These are phyloP conservation scores for Pterophyllum scalare DNA, from an alignment of 2,113 vertebrate genomes.

Conservation along the genomic window DNA sequence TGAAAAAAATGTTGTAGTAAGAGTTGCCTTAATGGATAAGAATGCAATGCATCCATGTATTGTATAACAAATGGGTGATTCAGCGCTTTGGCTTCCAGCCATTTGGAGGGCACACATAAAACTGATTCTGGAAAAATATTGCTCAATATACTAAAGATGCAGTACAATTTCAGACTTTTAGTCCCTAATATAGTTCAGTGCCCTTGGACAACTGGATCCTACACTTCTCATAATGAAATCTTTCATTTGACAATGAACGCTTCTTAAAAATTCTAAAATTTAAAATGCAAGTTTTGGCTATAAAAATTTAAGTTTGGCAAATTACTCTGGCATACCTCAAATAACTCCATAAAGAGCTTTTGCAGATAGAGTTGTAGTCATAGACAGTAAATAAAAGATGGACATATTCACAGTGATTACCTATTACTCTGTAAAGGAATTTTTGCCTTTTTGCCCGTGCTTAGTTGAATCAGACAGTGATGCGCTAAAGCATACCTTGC, in stretches of 20 bases:
- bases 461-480: background rate
- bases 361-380: background rate
- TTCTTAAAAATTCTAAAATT: background rate
- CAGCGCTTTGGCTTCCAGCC: constrained; percentile 5
- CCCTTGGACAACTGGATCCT: background rate
- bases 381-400: background rate
- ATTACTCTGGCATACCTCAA: background rate
- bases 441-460: too few relatives aligned
- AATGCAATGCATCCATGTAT: background rate
- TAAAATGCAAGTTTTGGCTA: background rate
- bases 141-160: background rate
- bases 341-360: background rate
- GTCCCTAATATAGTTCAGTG: background rate
- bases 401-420: background rate
- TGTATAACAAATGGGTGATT: constrained; percentile 11
- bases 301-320: background rate
- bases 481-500: background rate
- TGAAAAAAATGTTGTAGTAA: background rate
- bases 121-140: background rate
- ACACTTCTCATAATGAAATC: constrained; percentile 7
- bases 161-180: background rate
- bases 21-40: constrained; percentile 7
- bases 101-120: background rate
- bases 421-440: too few relatives aligned
- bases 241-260: background rate